These are phyloP conservation scores for Iguana delicatissima DNA, from an alignment of 2,797 vertebrate species.

Conservation along the genomic window DNA sequence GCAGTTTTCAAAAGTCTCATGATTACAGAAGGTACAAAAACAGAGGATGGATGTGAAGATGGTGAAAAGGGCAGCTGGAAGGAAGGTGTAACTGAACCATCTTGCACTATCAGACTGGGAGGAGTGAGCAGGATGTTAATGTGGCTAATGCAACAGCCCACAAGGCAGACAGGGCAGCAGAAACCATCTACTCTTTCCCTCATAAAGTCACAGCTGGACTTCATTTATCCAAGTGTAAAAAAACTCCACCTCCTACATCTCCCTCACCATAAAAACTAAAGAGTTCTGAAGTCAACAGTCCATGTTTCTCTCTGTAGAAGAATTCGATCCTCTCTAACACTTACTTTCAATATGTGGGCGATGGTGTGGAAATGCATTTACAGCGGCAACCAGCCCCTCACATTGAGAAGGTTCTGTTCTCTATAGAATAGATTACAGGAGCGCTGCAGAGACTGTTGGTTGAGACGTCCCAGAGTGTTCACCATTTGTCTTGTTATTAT, in stretches of 20 bases:
- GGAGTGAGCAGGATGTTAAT: neutral
- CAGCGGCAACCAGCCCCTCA: neutral
- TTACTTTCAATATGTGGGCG: neutral
- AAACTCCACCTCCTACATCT: neutral
- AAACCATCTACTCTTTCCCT: neutral
- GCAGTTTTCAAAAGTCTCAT: neutral
- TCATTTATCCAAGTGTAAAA: neutral
- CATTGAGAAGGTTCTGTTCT: neutral
- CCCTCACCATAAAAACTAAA: neutral
- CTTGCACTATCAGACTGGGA: neutral
- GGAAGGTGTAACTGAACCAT: neutral
- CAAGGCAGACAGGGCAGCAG: neutral
- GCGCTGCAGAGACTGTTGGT: neutral
- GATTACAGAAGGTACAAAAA: neutral
- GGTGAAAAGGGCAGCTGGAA: neutral
- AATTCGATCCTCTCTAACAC: neutral
- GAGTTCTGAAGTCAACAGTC: neutral
- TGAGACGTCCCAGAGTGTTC: neutral
- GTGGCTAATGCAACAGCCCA: neutral
- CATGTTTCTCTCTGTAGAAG: neutral
- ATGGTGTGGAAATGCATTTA: too few species aligned
- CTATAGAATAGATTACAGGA: too few species aligned
- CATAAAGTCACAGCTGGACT: neutral
- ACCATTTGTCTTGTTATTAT: constrained; percentile 21
- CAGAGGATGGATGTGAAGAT: neutral